These are phyloP conservation scores for Euzophera pinguis DNA, from an alignment of 2,888 invertebrate species.

Conservation along the genomic window DNA sequence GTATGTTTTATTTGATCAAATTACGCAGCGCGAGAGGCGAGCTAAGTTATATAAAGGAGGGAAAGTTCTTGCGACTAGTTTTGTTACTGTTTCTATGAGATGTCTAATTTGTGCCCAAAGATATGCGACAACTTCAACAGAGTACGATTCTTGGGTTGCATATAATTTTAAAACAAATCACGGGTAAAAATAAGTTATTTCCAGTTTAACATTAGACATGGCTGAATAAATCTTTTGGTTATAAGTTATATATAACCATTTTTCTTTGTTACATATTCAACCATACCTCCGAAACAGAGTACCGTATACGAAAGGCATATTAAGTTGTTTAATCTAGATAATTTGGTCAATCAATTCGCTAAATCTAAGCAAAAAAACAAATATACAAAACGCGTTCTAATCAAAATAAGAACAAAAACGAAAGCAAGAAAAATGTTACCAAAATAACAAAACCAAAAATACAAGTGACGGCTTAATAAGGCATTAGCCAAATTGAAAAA, in stretches of 20 bases:
- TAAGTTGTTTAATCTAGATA: background rate
- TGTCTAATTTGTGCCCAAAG: too few relatives aligned
- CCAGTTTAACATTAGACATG: too few relatives aligned
- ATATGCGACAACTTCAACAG: too few relatives aligned
- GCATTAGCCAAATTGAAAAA: constrained; percentile 29
- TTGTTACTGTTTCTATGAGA: background rate
- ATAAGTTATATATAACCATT: too few relatives aligned
- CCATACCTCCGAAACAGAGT: too few relatives aligned
- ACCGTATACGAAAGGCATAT: too few relatives aligned
- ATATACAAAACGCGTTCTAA: background rate
- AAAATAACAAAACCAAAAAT: constrained; percentile 25
- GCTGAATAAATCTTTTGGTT: too few relatives aligned
- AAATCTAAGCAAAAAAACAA: background rate
- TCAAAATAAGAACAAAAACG: constrained; percentile 2
- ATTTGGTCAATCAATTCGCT: background rate
- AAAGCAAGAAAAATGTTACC: constrained; percentile 1
- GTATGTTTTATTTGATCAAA: constrained; percentile 15
- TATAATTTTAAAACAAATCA: too few relatives aligned
- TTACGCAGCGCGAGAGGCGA: background rate
- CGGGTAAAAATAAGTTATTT: too few relatives aligned
- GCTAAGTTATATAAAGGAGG: background rate
- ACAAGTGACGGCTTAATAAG: constrained; percentile 35
- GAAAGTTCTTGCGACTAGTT: background rate
- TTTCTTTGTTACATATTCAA: too few relatives aligned
- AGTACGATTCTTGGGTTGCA: too few relatives aligned